Evolutionary conservation across 1,140 invertebrate species (phyloP).

Genomic region (Zaprionus lachaisei): DNA sequence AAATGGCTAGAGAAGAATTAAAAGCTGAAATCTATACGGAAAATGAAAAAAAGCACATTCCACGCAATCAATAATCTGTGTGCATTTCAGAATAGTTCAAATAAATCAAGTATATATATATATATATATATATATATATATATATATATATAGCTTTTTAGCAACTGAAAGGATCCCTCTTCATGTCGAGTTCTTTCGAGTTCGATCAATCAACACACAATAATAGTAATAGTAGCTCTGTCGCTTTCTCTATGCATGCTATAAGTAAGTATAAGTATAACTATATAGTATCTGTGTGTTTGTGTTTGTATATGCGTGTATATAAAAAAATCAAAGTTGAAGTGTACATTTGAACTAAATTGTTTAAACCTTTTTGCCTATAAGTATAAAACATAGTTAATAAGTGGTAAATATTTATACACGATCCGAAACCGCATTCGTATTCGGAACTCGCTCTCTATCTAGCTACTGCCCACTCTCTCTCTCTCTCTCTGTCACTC

Average conservation of each 20-base stretch:
- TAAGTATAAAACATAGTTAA: slow-evolving; percentile 69
- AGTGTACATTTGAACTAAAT: slow-evolving; percentile 81
- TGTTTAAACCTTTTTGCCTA: slow-evolving; percentile 78
- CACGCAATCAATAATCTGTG: slow-evolving; percentile 1
- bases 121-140: neutral
- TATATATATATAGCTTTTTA: neutral
- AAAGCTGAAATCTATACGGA: slow-evolving; percentile 32
- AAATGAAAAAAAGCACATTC: neutral
- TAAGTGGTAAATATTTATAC: slow-evolving; percentile 77
- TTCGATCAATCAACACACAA: slow-evolving; percentile 18
- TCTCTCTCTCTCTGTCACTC: slow-evolving; percentile 2
- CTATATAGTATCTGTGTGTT: slow-evolving; percentile 16
- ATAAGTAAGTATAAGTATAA: slow-evolving; percentile 27
- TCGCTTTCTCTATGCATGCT: slow-evolving; percentile 17
- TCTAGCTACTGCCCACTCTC: slow-evolving; percentile 17
- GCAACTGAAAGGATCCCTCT: neutral
- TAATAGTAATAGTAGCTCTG: slow-evolving; percentile 24
- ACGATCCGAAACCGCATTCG: slow-evolving; percentile 32
- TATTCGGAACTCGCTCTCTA: slow-evolving; percentile 35
- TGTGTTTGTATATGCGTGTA: slow-evolving; percentile 22
- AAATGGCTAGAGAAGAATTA: slow-evolving; percentile 35
- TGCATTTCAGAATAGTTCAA: slow-evolving; percentile 16
- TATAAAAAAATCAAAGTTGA: slow-evolving; percentile 58
- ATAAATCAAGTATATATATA: slow-evolving; percentile 10
- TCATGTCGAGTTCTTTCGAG: slow-evolving; percentile 1